Conservation (phyloP, 2,888 invertebrate genomes). For the Leptopilina drosophilae region DNA sequence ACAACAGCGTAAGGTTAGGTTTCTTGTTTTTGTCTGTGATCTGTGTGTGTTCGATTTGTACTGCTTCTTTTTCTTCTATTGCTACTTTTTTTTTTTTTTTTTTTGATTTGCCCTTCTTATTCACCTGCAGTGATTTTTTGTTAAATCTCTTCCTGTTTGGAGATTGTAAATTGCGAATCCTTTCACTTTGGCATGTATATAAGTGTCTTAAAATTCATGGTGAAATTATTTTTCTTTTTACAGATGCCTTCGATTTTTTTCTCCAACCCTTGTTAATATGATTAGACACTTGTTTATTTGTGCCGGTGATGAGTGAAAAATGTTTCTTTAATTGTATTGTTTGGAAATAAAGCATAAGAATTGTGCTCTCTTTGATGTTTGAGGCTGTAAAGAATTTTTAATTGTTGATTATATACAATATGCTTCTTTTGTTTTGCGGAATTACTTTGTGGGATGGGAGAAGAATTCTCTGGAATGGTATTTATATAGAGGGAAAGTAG, state of each 20-base stretch:
- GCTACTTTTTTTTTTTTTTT: no score
- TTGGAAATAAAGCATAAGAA: no score
- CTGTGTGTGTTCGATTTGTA: not conserved
- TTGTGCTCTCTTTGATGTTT: not conserved
- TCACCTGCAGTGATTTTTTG: constrained; percentile 15
- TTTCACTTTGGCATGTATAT: not conserved
- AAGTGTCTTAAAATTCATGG: not conserved
- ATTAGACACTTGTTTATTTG: constrained; percentile 33
- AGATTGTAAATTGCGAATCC: constrained; percentile 4
- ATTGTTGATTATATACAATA: no score
- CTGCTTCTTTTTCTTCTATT: not conserved
- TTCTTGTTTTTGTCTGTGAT: constrained; percentile 32
- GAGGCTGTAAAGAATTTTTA: no score
- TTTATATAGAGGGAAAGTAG: no score
- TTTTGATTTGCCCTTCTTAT: not conserved
- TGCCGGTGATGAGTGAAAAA: not conserved
- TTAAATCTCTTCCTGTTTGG: not conserved
- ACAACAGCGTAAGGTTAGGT: constrained; percentile 37
- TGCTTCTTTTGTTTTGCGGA: no score
- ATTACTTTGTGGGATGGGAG: no score
- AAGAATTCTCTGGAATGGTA: no score
- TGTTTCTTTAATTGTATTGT: not conserved
- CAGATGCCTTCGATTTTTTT: not conserved
- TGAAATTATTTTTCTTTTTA: not conserved
- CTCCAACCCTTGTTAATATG: not conserved